phyloP scores from a whole-genome alignment of 1,140 invertebrate species.

The Microplitis mediator region DNA sequence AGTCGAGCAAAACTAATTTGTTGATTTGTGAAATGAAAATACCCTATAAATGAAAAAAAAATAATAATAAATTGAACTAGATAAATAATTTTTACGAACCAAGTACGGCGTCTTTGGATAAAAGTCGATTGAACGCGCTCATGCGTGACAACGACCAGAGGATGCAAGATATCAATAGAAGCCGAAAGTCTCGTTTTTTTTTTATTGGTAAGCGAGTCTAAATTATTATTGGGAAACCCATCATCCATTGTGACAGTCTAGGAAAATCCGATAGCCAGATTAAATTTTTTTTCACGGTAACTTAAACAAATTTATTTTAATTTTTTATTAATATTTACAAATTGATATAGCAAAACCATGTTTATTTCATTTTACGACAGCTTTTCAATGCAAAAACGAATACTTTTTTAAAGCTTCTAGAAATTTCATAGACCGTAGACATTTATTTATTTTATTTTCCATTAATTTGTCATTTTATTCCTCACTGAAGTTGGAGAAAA shows the following conservation, averaged over 20 bases:
- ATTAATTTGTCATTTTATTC: neutral
- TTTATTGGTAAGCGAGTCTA: too few species aligned
- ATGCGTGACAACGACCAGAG: slow-evolving; percentile 42
- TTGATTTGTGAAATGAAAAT: neutral
- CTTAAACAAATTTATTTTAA: too few species aligned
- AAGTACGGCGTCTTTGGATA: slow-evolving; percentile 34
- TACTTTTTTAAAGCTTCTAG: neutral
- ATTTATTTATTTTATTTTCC: neutral
- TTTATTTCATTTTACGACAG: neutral
- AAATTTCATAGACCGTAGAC: neutral
- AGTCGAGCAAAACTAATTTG: neutral
- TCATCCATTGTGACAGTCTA: too few species aligned
- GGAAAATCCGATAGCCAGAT: too few species aligned
- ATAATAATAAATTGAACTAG: neutral
- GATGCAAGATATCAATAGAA: too few species aligned
- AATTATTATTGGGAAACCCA: too few species aligned
- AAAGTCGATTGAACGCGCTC: slow-evolving; percentile 47
- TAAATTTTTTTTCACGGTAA: too few species aligned
- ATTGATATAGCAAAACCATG: too few species aligned
- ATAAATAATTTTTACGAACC: slow-evolving; percentile 27
- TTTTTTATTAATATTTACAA: too few species aligned
- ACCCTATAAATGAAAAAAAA: neutral
- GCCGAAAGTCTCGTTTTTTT: neutral
- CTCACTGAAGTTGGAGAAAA: neutral
- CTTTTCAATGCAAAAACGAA: neutral